A percentile compares a stretch with the other conserved stretches of the same genome.
phyloP scores from a whole-genome alignment of 1,140 invertebrate genomes.

The Pseudomyrmex pallidus region DNA sequence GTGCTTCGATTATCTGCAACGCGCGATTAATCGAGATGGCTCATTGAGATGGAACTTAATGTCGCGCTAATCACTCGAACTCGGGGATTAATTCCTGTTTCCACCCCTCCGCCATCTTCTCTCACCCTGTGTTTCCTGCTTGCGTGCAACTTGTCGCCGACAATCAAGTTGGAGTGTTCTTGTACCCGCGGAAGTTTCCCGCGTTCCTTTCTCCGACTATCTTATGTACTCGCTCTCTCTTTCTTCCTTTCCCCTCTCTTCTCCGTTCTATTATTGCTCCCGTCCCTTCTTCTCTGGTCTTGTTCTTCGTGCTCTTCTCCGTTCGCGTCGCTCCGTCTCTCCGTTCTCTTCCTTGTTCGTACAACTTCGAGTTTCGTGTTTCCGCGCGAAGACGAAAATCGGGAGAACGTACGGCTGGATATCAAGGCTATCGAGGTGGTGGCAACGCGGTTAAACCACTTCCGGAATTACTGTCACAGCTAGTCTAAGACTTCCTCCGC shows the following conservation, averaged over 20 bases:
- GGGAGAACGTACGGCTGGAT: constrained; percentile 10
- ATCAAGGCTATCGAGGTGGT: constrained; percentile 29
- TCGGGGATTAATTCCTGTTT: constrained; percentile 64
- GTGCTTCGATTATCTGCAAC: constrained; percentile 14
- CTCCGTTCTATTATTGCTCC: background rate
- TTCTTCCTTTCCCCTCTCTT: background rate
- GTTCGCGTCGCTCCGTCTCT: background rate
- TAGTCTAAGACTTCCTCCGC: constrained; percentile 32
- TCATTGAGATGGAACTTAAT: constrained; percentile 55
- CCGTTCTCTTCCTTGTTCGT: constrained; percentile 32
- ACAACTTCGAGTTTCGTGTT: constrained; percentile 73
- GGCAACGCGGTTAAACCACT: constrained; percentile 62
- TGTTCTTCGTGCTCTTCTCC: background rate
- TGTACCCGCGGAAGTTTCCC: constrained; percentile 12
- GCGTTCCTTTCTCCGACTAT: constrained; percentile 28
- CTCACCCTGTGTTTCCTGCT: background rate
- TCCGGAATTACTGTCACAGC: constrained; percentile 67
- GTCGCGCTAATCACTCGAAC: constrained; percentile 67
- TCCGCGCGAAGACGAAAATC: constrained; percentile 49
- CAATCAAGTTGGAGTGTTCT: constrained; percentile 65
- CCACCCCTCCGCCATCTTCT: background rate
- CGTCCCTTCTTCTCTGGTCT: background rate
- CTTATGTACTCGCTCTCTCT: constrained; percentile 1
- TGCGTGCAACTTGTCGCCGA: constrained; percentile 73
- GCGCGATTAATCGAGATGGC: constrained; percentile 46